Evolutionary conservation across 2,113 vertebrate species (phyloP).

Genomic region (Cyprinodon tularosa): DNA sequence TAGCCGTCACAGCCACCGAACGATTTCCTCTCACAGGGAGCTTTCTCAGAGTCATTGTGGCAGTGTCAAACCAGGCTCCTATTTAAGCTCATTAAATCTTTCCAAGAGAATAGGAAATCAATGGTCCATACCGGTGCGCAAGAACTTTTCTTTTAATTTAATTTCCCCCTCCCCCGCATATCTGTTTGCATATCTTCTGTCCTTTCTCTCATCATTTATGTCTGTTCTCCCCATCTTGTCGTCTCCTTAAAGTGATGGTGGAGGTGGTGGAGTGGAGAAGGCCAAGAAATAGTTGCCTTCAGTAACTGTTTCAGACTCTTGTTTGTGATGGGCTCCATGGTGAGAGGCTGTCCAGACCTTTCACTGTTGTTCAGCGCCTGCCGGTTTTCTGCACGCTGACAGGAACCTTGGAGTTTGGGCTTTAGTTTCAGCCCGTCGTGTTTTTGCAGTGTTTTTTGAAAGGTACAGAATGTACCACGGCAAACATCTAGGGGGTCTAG

Average conservation of each 20-base stretch:
- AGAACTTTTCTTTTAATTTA: conserved; percentile 81
- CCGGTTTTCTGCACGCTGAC: conserved; percentile 43
- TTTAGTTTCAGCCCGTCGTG: conserved; percentile 40
- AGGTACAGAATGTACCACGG: conserved; percentile 37
- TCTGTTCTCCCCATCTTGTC: conserved; percentile 24
- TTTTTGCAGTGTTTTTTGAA: conserved; percentile 35
- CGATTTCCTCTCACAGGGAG: conserved; percentile 77
- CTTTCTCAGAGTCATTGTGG: conserved; percentile 68
- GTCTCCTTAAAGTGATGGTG: conserved; percentile 35
- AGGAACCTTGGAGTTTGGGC: conserved; percentile 31
- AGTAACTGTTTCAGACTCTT: conserved; percentile 50
- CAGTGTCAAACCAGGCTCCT: conserved; percentile 78
- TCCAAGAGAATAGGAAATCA: conserved; percentile 83
- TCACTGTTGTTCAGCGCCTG: conserved; percentile 50
- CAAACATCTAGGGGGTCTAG: conserved; percentile 5
- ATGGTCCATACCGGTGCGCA: conserved; percentile 77
- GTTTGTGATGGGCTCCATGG: conserved; percentile 46
- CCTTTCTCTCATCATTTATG: conserved; percentile 23
- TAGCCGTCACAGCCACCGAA: conserved; percentile 71
- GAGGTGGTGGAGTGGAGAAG: conserved; percentile 10
- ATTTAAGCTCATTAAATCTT: conserved; percentile 85
- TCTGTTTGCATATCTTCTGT: conserved; percentile 67
- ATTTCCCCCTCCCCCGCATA: conserved; percentile 70
- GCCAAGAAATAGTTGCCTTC: conserved; percentile 40
- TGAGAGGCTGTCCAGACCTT: conserved; percentile 51